These are phyloP conservation scores for Anodontia alba DNA, from an alignment of 2,888 invertebrate species.

Conservation along the genomic window DNA sequence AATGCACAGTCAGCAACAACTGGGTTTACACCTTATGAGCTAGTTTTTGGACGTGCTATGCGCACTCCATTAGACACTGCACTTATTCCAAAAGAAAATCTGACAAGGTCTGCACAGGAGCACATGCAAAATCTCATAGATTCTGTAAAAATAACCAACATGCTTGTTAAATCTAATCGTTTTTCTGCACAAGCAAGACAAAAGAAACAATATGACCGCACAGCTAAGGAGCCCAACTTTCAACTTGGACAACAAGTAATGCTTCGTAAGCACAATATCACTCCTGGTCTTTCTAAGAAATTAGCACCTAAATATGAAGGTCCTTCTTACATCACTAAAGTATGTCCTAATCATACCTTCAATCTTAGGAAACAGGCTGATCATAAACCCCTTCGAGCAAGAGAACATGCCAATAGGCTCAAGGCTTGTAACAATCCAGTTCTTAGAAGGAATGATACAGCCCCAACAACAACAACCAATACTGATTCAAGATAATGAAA, in stretches of 20 bases:
- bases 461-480: neutral
- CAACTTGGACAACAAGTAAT: too few species aligned
- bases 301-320: constrained; percentile 36
- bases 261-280: neutral
- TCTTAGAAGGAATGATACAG: neutral
- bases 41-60: too few species aligned
- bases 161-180: too few species aligned
- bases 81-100: too few species aligned
- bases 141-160: too few species aligned
- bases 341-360: constrained; percentile 42
- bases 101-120: constrained; percentile 7
- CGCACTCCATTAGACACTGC: too few species aligned
- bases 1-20: too few species aligned
- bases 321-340: constrained; percentile 37
- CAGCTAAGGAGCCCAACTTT: too few species aligned
- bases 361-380: neutral
- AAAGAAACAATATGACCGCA: too few species aligned
- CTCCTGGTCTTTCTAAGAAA: too few species aligned
- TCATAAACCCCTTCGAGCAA: constrained; percentile 1
- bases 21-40: too few species aligned
- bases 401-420: neutral
- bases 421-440: constrained; percentile 7
- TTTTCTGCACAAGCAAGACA: too few species aligned
- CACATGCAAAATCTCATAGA: constrained; percentile 16
- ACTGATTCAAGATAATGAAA: neutral